phyloP scores from a whole-genome alignment of 2,888 invertebrate species.

The Tanypteryx hageni region DNA sequence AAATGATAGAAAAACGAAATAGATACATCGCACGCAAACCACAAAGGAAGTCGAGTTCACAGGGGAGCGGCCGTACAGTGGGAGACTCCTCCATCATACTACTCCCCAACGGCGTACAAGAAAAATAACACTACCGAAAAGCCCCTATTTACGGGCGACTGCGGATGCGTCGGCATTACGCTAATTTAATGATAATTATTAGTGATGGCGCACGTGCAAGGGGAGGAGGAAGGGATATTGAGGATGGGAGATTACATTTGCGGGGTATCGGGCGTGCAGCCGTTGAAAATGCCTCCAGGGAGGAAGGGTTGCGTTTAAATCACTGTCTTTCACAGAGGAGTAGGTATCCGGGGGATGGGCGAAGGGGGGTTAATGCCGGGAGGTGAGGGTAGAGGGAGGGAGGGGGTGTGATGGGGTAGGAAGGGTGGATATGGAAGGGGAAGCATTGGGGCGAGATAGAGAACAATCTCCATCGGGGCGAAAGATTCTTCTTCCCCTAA shows the following conservation, averaged over 20 bases:
- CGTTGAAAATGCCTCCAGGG: not conserved
- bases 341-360: no score
- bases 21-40: no score
- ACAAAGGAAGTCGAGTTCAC: no score
- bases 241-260: not conserved
- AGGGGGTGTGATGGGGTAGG: not conserved
- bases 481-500: constrained; percentile 2
- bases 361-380: not conserved
- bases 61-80: no score
- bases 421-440: not conserved
- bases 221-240: not conserved
- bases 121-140: no score
- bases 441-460: not conserved
- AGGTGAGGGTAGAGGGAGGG: not conserved
- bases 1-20: no score
- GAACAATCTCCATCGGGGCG: not conserved
- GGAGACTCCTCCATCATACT: no score
- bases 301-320: not conserved
- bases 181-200: not conserved
- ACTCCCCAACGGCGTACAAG: no score
- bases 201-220: not conserved
- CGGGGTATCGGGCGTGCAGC: not conserved
- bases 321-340: not conserved
- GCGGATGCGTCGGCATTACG: not conserved
- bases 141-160: not conserved